A percentile compares a stretch with the other conserved stretches of the same genome.
These are phyloP conservation scores for Lutraria lutraria DNA, from an alignment of 2,888 invertebrate genomes.

Conservation along the genomic window DNA sequence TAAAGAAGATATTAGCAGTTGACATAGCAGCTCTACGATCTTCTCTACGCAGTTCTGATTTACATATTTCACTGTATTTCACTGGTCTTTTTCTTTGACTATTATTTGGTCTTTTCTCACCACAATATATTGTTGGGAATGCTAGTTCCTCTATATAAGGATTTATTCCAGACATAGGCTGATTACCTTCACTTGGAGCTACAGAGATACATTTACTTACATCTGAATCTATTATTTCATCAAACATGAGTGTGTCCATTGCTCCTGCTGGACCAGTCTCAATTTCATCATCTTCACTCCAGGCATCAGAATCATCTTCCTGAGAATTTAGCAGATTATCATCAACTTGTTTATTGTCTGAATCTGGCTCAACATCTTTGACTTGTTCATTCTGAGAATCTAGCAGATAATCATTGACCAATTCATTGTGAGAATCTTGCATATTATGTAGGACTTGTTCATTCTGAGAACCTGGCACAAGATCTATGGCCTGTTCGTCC, in stretches of 20 bases:
- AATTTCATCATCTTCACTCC: constrained; percentile 41
- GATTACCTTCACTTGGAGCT: constrained; percentile 49
- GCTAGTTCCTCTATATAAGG: constrained; percentile 47
- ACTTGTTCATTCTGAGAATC: no score
- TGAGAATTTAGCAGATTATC: background rate
- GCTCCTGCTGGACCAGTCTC: constrained; percentile 38
- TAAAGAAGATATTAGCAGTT: constrained; percentile 37
- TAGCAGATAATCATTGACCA: no score
- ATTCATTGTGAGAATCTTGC: no score
- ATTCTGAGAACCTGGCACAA: no score
- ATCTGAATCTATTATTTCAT: constrained; percentile 1
- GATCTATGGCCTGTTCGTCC: no score
- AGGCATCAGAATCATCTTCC: constrained; percentile 25
- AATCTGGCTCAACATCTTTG: no score
- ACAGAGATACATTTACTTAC: constrained; percentile 23
- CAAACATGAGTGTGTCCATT: constrained; percentile 52
- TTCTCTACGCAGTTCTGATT: constrained; percentile 41
- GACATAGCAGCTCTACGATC: constrained; percentile 24
- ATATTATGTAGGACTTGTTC: no score
- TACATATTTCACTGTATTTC: constrained; percentile 46
- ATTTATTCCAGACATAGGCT: constrained; percentile 28
- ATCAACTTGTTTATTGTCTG: no score
- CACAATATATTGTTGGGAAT: constrained; percentile 55
- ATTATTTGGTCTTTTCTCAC: constrained; percentile 38
- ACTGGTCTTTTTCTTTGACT: constrained; percentile 32